Evolutionary conservation across 2,113 vertebrate genomes (phyloP).

Genomic region (Nannobrachium achirus): DNA sequence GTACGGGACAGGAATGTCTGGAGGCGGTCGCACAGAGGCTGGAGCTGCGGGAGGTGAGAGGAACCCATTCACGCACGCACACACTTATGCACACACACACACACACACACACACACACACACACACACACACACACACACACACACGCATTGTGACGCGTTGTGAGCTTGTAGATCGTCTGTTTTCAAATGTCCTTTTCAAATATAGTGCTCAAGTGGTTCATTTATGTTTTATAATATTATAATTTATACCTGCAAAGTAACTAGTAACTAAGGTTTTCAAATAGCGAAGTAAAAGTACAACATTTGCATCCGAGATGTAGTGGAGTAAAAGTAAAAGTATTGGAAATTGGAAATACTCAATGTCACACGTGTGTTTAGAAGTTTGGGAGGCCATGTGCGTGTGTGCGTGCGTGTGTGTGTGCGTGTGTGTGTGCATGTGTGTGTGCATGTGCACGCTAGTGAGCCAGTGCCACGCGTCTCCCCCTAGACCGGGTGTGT

Average conservation of each 20-base stretch:
- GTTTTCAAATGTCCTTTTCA: too few relatives aligned
- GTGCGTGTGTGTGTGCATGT: constrained; percentile 19
- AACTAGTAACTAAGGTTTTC: too few relatives aligned
- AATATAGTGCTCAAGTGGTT: too few relatives aligned
- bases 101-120: not conserved
- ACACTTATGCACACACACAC: not conserved
- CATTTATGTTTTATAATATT: too few relatives aligned
- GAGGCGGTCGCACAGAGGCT: constrained; percentile 94
- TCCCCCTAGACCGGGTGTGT: not conserved
- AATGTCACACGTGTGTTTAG: not conserved
- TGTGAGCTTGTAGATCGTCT: too few relatives aligned
- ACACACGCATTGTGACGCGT: too few relatives aligned
- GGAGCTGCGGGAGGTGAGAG: constrained; percentile 92
- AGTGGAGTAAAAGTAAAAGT: too few relatives aligned
- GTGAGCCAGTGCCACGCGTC: constrained; percentile 7
- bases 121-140: not conserved
- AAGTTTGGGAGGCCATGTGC: not conserved
- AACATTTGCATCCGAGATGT: too few relatives aligned
- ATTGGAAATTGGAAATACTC: too few relatives aligned
- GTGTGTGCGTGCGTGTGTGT: constrained; percentile 6
- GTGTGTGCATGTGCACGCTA: constrained; percentile 31
- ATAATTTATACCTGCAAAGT: too few relatives aligned
- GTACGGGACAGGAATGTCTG: constrained; percentile 95
- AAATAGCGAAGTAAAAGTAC: too few relatives aligned
- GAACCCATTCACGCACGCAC: not conserved